Base-by-base conservation (phyloP, 2,888 invertebrate species). In the Diarsia mendica region DNA sequence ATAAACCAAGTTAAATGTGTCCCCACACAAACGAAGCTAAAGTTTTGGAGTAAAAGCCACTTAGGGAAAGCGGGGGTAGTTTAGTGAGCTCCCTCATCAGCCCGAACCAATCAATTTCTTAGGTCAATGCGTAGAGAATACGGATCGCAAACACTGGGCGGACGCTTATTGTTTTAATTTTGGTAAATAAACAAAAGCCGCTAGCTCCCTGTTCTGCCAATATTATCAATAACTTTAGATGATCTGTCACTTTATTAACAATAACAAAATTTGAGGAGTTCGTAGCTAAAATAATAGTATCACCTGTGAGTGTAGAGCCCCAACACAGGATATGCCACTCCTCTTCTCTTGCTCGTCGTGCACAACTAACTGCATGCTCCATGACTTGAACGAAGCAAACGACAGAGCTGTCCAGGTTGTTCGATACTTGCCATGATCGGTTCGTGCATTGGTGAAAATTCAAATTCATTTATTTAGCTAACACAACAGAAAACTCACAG, bases 11-110 rank as follows among this genome's bases (percentile, higher is more conserved):
- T 85, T 85, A 85, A 85, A 85, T 79, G 79, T 69, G 82, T 75
- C 67, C 66, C 74, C 72, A 79, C 74, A 72, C 72, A 76, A 69
- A 85, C 53, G 74, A 69, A 67, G 70, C 60, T 61, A 77, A 85
- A 85, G 83, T 85, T 85, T 83, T 71, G 61, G 23, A 85, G 74
- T 78, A 85, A 80, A 87, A 77, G 76, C 75, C 75, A 85, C 83
- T 85, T 85, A 77, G 74, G 63, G 67, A 70, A 75, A 77, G 66
- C 83, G 72, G 76, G 77, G 44, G 66, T 76, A 85, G 74, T 79
- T 85, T 65, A 23, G 61, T 49, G 71, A 80, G 61, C 55, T 70
- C 67, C 60, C 63, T 80, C 75, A 78, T 85, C 76, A 87, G 55
- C 51, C 60, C 60, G 23, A 74, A 72, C 79, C 70, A 82, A 85